phyloP scores from a whole-genome alignment of 2,888 invertebrate species.

The Phrixothrix hirtus region DNA sequence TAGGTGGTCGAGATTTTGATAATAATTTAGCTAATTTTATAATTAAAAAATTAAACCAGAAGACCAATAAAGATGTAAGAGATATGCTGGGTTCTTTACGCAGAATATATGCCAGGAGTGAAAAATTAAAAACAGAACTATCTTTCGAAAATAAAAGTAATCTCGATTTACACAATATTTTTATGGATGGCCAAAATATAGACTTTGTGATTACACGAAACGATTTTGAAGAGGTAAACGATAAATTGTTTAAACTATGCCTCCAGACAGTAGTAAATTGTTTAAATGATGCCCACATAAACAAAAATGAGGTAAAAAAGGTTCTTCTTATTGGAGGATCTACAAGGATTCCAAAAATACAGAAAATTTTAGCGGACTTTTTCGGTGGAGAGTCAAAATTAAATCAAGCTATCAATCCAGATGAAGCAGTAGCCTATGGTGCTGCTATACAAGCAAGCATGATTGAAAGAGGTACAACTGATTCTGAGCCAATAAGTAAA shows the following conservation, averaged over 20 bases:
- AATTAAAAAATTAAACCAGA: constrained; percentile 8
- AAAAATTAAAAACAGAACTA: constrained; percentile 8
- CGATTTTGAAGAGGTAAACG: constrained; percentile 11
- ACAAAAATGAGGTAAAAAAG: constrained; percentile 9
- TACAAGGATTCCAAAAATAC: constrained; percentile 14
- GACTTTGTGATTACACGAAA: constrained; percentile 5
- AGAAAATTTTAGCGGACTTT: constrained; percentile 3
- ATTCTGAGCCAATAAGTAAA: background rate
- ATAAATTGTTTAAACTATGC: constrained; percentile 2
- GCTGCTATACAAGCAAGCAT: constrained; percentile 12
- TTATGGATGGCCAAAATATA: background rate
- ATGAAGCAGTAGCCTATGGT: constrained; percentile 20
- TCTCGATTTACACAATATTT: constrained; percentile 7
- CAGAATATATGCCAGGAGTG: constrained; percentile 5
- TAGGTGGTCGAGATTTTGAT: constrained; percentile 40
- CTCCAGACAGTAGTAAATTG: constrained; percentile 10
- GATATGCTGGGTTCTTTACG: background rate
- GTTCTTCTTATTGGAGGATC: constrained; percentile 15
- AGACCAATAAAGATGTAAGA: constrained; percentile 2
- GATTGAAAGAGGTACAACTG: background rate
- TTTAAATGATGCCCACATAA: constrained; percentile 11
- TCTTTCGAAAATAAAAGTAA: constrained; percentile 2
- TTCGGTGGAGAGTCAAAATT: constrained; percentile 9
- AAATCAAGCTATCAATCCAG: constrained; percentile 10
- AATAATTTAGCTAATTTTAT: constrained; percentile 27